Percentiles rank a stretch among this genome's conserved stretches.
Conservation (phyloP, 1,140 invertebrate genomes). For the Xylocopa sonorina region DNA sequence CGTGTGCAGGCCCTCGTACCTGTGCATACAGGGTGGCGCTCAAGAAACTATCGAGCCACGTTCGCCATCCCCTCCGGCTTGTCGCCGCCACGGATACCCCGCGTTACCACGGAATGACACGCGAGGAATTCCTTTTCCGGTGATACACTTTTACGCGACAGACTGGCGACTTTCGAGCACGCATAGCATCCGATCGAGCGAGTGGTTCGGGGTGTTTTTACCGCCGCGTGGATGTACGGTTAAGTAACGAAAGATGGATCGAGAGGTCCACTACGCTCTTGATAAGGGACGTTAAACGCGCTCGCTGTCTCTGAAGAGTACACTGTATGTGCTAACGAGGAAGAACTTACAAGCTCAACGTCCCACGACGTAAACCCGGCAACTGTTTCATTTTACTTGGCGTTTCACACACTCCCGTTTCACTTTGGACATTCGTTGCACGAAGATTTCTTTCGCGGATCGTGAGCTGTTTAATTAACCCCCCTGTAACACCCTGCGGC, state of each 20-base stretch:
- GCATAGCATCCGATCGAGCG: neutral
- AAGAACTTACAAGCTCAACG: neutral
- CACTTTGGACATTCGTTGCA: neutral
- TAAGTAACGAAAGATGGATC: no score
- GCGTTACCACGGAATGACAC: conserved; percentile 15
- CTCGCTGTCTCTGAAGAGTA: no score
- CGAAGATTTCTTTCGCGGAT: neutral
- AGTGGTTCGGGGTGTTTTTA: neutral
- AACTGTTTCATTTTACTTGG: conserved; percentile 5
- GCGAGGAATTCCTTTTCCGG: conserved; percentile 8
- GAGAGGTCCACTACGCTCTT: no score
- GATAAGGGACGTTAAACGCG: no score
- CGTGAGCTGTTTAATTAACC: neutral
- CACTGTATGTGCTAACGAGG: neutral
- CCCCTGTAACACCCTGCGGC: no score
- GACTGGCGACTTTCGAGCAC: no score
- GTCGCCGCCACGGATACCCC: conserved; percentile 23
- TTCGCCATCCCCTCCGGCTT: neutral
- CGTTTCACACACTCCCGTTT: neutral
- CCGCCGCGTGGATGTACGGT: no score
- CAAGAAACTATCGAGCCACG: neutral
- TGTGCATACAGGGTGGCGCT: conserved; percentile 63
- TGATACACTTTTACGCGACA: neutral
- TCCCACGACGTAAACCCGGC: neutral
- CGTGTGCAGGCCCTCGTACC: conserved; percentile 58